Evolutionary conservation across 1,140 invertebrate genomes (phyloP).

Genomic region (Holotrichia oblita): DNA sequence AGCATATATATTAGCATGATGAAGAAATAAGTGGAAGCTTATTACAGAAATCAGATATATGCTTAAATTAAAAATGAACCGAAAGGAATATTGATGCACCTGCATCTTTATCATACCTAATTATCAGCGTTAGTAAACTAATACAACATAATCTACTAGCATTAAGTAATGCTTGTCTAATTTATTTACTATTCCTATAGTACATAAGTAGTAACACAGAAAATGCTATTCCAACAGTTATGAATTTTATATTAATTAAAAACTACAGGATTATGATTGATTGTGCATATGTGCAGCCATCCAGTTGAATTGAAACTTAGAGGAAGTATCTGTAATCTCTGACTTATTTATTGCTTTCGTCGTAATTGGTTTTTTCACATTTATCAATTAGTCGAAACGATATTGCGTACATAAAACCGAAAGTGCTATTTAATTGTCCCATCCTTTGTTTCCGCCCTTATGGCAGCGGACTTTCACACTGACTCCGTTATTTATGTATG

Average conservation of each 20-base stretch:
- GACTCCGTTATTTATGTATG: background rate
- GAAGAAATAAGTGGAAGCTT: constrained; percentile 25
- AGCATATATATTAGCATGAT: background rate
- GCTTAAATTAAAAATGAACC: background rate
- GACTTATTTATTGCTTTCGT: background rate
- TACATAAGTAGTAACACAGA: too few relatives aligned
- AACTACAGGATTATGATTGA: too few relatives aligned
- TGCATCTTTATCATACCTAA: constrained; percentile 24
- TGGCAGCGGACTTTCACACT: constrained; percentile 15
- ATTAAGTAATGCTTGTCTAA: background rate
- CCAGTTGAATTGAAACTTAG: too few relatives aligned
- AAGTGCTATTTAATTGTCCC: constrained; percentile 32
- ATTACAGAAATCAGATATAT: constrained; percentile 27
- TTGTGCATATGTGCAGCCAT: too few relatives aligned
- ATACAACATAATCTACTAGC: background rate
- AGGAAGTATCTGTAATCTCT: too few relatives aligned
- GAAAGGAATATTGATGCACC: background rate
- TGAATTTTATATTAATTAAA: too few relatives aligned
- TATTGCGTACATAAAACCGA: constrained; percentile 3
- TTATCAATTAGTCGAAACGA: constrained; percentile 26
- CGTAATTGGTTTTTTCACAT: background rate
- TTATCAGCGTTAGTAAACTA: constrained; percentile 3
- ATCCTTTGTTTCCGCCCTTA: constrained; percentile 20
- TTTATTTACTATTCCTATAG: background rate
- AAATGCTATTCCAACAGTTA: too few relatives aligned